These are phyloP conservation scores for Himalopsyche anomala DNA, from an alignment of 2,888 invertebrate species.

Conservation along the genomic window DNA sequence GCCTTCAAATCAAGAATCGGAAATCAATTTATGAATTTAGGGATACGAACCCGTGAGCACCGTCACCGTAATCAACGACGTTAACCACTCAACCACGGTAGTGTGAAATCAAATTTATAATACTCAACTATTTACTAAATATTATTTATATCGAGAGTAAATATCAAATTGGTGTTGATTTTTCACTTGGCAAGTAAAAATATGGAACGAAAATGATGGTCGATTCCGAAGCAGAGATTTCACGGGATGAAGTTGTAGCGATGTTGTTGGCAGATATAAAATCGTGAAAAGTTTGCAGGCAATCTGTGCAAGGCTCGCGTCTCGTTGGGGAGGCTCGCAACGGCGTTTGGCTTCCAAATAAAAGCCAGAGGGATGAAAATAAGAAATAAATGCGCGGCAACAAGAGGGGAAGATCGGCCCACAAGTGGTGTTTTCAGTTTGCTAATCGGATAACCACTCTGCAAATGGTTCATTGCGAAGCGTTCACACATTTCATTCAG, in stretches of 20 bases:
- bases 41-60: no score
- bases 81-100: no score
- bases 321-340: conserved; percentile 49
- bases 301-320: conserved; percentile 43
- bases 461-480: conserved; percentile 78
- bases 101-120: no score
- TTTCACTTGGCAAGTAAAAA: background rate
- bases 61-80: no score
- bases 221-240: background rate
- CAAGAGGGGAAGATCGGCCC: conserved; percentile 73
- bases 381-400: conserved; percentile 76
- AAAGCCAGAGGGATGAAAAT: conserved; percentile 71
- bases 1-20: no score
- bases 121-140: no score
- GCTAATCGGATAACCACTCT: conserved; percentile 80
- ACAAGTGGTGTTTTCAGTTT: conserved; percentile 80
- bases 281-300: conserved; percentile 19
- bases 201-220: background rate
- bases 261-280: conserved; percentile 16
- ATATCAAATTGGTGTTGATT: no score
- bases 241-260: background rate
- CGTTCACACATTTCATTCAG: conserved; percentile 73
- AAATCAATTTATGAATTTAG: no score
- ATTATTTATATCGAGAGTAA: no score
- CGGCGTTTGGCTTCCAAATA: conserved; percentile 62